A percentile compares a stretch with the other conserved stretches of the same genome.
phyloP scores from a whole-genome alignment of 2,888 invertebrate genomes.

The Eupithecia abbreviata region DNA sequence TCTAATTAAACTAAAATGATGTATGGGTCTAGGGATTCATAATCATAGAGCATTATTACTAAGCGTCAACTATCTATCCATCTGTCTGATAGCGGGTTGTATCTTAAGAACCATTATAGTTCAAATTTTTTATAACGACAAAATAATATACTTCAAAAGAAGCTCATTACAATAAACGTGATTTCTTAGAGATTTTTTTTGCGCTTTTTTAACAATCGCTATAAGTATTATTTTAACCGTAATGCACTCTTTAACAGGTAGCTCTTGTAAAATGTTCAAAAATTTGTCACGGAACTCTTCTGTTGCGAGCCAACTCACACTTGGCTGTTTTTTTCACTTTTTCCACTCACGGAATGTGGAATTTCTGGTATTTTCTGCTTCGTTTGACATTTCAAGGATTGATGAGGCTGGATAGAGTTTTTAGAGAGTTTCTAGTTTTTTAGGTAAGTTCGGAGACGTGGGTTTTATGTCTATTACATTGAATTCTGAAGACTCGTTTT shows the following conservation, averaged over 20 bases:
- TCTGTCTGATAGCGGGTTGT: neutral
- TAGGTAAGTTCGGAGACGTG: conserved; percentile 1
- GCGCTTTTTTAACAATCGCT: neutral
- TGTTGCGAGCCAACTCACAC: neutral
- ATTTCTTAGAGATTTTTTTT: too few relatives aligned
- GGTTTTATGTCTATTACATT: conserved; percentile 10
- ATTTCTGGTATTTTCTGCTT: conserved; percentile 45
- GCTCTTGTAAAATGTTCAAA: neutral
- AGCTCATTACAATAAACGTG: too few relatives aligned
- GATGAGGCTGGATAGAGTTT: conserved; percentile 25
- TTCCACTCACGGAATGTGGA: conserved; percentile 39
- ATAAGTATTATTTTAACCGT: neutral
- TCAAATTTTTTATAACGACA: too few relatives aligned
- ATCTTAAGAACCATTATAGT: too few relatives aligned
- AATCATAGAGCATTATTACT: neutral
- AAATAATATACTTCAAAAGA: too few relatives aligned
- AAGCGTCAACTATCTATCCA: neutral
- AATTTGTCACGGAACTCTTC: neutral
- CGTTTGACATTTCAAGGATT: conserved; percentile 37
- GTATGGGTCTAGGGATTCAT: neutral
- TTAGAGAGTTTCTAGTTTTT: conserved; percentile 4
- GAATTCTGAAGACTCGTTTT: neutral
- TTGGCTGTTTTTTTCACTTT: conserved; percentile 33
- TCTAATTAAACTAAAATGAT: too few relatives aligned
- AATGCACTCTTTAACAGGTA: neutral